Base-by-base conservation (phyloP, 2,888 invertebrate species). In the Cephus spinipes region DNA sequence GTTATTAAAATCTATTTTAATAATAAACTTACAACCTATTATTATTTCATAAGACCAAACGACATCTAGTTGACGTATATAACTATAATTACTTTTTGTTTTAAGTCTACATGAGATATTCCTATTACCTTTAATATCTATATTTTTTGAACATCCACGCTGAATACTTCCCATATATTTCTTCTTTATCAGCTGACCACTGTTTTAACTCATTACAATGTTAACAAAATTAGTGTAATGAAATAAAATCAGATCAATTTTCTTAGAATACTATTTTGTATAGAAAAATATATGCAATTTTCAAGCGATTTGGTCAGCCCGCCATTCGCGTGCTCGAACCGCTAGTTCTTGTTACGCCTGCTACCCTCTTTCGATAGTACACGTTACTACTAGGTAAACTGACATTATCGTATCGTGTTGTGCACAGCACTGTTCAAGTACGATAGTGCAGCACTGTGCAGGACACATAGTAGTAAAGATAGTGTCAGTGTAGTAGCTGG, bases 1-100 rank as follows among this genome's bases (percentile, higher is more conserved):
- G 71, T 71, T 71, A 71, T 71, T 71, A 71, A 71, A 71, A 71
- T 71, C 71, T 71, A 71, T 71, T 71, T 71, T 71, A 71, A 31
- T 71, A 71, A 71, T 71, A 71, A 6, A 32, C 71, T 31, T 33
- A 15, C 12, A 15, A 31, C 12, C 11, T 11, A 31, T 71, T n/a
- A 6, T 69, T 69, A 69, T 71, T 71, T 71, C 71, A 55, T 23
- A 6, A 55, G 9, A 55, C 15, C 40, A 55, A 23, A 55, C 23
- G 6, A 9, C 40, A 9, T 55, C 23, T 9, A 23, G 23, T 40
- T 40, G 15, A 40, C 4, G 15, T 40, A 15, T 36, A 1, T 4
- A 36, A 12, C 36, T 40, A 4, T 4, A 40, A 15, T 40, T 15
- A 12, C 4, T 40, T 40, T 40, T 23, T 15, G n/a, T 35, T 35